Evolutionary conservation across 2,113 vertebrate genomes (phyloP).

Genomic region (Odocoileus virginianus): DNA sequence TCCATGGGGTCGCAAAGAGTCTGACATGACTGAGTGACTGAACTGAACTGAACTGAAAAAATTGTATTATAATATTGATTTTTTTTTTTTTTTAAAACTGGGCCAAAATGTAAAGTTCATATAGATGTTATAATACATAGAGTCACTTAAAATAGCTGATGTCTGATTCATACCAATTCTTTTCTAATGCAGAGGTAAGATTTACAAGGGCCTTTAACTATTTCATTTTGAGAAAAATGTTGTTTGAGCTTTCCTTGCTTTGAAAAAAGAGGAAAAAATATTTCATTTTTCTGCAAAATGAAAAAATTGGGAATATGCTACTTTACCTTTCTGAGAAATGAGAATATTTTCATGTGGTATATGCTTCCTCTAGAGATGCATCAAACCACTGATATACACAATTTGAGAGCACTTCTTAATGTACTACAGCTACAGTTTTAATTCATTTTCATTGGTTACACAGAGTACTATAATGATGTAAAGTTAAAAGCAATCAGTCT

Average conservation of each 20-base stretch:
- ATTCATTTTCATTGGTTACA: background rate
- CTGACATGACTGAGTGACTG: background rate
- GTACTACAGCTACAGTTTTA: background rate
- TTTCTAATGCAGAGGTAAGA: background rate
- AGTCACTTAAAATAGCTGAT: conserved; percentile 5
- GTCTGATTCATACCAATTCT: background rate
- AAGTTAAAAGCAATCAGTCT: background rate
- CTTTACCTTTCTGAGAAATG: background rate
- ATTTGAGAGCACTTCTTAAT: background rate
- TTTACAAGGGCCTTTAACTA: background rate
- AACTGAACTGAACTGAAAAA: background rate
- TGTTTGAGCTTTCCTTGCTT: background rate
- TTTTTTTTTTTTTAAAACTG: background rate
- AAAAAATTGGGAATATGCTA: background rate
- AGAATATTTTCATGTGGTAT: background rate
- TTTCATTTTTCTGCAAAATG: conserved; percentile 20
- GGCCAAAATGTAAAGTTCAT: background rate
- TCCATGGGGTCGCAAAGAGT: background rate
- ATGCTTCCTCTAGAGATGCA: background rate
- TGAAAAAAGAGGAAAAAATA: background rate
- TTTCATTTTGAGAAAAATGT: background rate
- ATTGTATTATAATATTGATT: background rate
- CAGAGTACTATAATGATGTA: background rate
- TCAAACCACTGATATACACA: background rate
- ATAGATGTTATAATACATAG: background rate